These are phyloP conservation scores for Heteractis magnifica DNA, from an alignment of 92 coral and sea anemone species.

Conservation along the genomic window DNA sequence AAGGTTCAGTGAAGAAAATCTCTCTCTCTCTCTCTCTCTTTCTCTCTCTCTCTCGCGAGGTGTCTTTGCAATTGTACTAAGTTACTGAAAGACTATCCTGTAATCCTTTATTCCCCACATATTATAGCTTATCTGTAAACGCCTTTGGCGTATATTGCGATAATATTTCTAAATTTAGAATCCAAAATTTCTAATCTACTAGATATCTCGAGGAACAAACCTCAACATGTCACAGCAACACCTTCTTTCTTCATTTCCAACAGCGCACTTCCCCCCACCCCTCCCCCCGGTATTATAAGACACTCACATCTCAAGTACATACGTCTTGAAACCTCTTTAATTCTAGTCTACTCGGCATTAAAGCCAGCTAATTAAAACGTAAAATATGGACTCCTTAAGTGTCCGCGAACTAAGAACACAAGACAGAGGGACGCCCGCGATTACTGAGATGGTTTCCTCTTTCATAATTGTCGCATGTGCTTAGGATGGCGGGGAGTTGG, in stretches of 20 bases:
- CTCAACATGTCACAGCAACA: neutral
- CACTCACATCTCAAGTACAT: slow-evolving; percentile 8
- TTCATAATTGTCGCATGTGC: neutral
- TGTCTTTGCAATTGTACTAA: too few species aligned
- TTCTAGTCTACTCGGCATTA: slow-evolving; percentile 16
- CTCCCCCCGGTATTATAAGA: neutral
- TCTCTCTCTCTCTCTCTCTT: too few species aligned
- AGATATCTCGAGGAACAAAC: neutral
- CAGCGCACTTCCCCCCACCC: neutral
- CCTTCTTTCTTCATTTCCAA: too few species aligned
- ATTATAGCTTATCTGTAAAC: too few species aligned
- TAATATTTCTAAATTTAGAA: too few species aligned
- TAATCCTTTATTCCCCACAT: too few species aligned
- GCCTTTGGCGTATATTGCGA: too few species aligned
- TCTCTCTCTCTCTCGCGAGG: too few species aligned
- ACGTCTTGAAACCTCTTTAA: slow-evolving; percentile 21
- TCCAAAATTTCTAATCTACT: too few species aligned
- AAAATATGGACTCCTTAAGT: slow-evolving; percentile 62
- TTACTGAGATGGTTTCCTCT: neutral
- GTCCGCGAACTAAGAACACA: slow-evolving; percentile 52
- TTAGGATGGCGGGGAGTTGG: neutral
- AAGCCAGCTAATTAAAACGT: slow-evolving; percentile 58
- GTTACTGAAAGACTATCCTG: too few species aligned
- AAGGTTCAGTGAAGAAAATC: too few species aligned
- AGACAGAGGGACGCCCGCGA: slow-evolving; percentile 25